These are phyloP conservation scores for Nycticorax nycticorax DNA, from an alignment of 2,113 vertebrate species.

Conservation along the genomic window DNA sequence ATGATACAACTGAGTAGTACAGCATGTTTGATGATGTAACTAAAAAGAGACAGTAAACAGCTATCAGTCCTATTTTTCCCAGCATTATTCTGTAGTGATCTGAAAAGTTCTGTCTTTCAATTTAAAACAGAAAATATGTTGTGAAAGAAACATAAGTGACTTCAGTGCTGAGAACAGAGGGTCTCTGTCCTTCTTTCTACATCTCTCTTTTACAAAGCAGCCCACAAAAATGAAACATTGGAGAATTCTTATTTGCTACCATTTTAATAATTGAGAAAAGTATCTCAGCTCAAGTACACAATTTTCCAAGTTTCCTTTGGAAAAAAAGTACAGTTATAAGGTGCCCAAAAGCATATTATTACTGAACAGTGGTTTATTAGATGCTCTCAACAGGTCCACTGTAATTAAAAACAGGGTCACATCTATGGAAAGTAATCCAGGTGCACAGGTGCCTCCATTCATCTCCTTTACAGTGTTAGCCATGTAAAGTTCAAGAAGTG, in stretches of 20 bases:
- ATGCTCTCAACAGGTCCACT: constrained; percentile 38
- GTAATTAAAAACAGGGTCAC: constrained; percentile 68
- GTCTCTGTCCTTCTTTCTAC: not conserved
- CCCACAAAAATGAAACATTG: not conserved
- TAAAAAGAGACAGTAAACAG: not conserved
- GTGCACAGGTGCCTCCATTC: constrained; percentile 36
- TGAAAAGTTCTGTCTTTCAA: not conserved
- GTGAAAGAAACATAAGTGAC: not conserved
- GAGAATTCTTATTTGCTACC: not conserved
- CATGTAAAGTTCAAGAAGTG: constrained; percentile 60
- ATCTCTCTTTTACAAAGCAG: not conserved
- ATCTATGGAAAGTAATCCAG: constrained; percentile 44
- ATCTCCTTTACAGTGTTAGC: constrained; percentile 12
- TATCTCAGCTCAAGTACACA: not conserved
- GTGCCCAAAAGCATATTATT: constrained; percentile 32
- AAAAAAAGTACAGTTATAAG: not conserved
- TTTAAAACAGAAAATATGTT: not conserved
- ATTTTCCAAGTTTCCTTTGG: constrained; percentile 35
- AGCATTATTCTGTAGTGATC: not conserved
- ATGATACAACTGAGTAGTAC: not conserved
- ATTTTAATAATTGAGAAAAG: not conserved
- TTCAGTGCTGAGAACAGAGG: not conserved
- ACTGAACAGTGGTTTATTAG: constrained; percentile 41
- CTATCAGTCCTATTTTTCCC: not conserved
- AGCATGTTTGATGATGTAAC: not conserved